Percentiles rank a stretch among this genome's conserved stretches.
Evolutionary conservation across 1,140 invertebrate genomes (phyloP).

Genomic region (Rhyacophila brunnea): DNA sequence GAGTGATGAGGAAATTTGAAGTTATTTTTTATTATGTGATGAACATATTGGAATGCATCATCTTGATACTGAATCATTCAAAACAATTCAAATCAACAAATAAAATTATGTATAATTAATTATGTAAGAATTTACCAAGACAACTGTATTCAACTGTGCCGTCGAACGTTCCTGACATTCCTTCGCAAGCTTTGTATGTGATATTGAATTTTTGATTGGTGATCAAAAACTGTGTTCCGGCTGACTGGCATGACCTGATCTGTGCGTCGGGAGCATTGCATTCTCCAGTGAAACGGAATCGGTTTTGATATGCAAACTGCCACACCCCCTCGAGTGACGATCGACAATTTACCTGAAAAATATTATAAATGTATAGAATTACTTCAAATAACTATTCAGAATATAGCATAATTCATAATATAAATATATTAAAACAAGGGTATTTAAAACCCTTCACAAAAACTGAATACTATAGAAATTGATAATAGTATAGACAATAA

Average conservation of each 20-base stretch:
- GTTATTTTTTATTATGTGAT: not conserved
- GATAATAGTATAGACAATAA: no score
- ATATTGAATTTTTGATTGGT: conserved; percentile 97
- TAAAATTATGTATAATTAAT: no score
- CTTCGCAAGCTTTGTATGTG: conserved; percentile 85
- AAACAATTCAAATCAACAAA: no score
- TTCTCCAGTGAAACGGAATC: conserved; percentile 88
- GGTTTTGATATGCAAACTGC: conserved; percentile 92
- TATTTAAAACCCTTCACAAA: no score
- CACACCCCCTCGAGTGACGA: conserved; percentile 92
- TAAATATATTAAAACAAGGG: no score
- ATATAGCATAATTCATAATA: no score
- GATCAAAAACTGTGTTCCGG: conserved; percentile 93
- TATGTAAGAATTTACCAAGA: conserved; percentile 56
- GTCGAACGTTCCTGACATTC: conserved; percentile 79
- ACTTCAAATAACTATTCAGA: no score
- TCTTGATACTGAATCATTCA: no score
- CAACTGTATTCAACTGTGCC: conserved; percentile 92
- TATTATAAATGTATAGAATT: not conserved
- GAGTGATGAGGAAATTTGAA: no score
- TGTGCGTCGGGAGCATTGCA: conserved; percentile 83
- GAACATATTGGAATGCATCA: no score
- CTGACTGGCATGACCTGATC: conserved; percentile 92
- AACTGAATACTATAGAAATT: no score
- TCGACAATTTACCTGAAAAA: conserved; percentile 76